phyloP scores from a whole-genome alignment of 92 coral and sea anemone species.

The Phenganax subtilis region DNA sequence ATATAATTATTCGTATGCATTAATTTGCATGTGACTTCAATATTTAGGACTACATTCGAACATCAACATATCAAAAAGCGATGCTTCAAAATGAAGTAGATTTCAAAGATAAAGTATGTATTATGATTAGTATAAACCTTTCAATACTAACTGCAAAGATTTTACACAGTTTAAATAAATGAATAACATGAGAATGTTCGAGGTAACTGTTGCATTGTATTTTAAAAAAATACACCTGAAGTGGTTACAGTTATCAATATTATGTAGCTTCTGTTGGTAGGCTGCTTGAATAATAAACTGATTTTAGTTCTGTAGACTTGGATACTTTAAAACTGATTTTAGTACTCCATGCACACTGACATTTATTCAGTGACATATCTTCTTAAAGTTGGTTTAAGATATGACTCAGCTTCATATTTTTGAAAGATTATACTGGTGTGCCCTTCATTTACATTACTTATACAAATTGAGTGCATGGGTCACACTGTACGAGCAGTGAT shows the following conservation, averaged over 20 bases:
- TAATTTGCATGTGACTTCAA: background rate
- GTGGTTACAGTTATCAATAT: too few relatives aligned
- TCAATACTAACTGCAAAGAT: too few relatives aligned
- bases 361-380: too few relatives aligned
- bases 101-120: slow-evolving; percentile 81
- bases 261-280: too few relatives aligned
- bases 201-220: too few relatives aligned
- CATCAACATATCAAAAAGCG: slow-evolving; percentile 95
- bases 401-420: background rate
- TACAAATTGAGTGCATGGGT: background rate
- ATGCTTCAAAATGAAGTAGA: slow-evolving; percentile 86
- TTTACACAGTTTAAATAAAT: background rate
- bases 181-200: background rate
- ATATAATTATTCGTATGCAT: background rate
- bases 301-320: too few relatives aligned
- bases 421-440: background rate
- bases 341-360: too few relatives aligned
- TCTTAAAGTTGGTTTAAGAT: background rate
- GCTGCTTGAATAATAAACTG: background rate
- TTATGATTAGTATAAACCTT: background rate
- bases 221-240: too few relatives aligned
- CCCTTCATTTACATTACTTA: background rate
- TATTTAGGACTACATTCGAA: slow-evolving; percentile 76
- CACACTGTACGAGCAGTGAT: too few relatives aligned
- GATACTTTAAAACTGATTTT: too few relatives aligned